phyloP scores from a whole-genome alignment of 64 coral and sea anemone genomes.

The Dendronephthya gigantea region DNA sequence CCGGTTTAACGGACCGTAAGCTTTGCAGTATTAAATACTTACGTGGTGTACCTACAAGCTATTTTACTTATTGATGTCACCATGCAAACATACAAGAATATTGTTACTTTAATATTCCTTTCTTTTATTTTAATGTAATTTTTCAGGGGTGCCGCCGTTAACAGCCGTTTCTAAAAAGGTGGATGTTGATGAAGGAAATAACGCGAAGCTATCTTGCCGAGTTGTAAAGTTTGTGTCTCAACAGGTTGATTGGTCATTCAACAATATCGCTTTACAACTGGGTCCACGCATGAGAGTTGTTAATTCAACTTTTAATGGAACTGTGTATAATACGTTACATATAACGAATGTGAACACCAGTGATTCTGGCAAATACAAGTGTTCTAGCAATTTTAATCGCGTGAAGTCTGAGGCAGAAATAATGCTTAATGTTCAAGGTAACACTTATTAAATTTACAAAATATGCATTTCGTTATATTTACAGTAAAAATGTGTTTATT shows the following conservation, averaged over 20 bases:
- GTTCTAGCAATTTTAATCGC: not conserved
- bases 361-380: not conserved
- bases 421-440: not conserved
- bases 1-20: no score
- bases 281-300: not conserved
- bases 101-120: no score
- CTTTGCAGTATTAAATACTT: no score
- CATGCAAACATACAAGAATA: no score
- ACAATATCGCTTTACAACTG: not conserved
- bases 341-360: not conserved
- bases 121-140: not conserved
- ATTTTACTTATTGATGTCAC: no score
- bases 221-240: not conserved
- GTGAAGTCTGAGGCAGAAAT: not conserved
- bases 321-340: not conserved
- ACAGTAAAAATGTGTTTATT: no score
- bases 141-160: not conserved
- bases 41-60: no score
- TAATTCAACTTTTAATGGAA: not conserved
- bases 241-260: not conserved
- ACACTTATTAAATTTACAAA: no score
- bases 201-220: not conserved
- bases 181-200: not conserved
- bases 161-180: not conserved
- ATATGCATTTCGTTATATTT: no score